These are phyloP conservation scores for Microctonus aethiopoides DNA, from an alignment of 2,888 invertebrate species.

Conservation along the genomic window DNA sequence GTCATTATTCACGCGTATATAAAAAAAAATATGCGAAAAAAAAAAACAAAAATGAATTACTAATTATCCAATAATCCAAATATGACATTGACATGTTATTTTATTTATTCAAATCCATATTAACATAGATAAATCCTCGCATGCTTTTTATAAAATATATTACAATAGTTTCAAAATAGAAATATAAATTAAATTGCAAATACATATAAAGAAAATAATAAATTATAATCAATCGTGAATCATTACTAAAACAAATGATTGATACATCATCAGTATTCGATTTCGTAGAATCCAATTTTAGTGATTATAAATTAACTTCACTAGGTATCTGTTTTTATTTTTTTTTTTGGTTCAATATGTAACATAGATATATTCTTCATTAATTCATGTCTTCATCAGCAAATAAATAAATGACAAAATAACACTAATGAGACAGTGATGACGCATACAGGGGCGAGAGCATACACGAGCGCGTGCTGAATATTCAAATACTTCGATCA, in stretches of 20 bases:
- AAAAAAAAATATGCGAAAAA: not conserved
- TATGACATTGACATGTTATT: not conserved
- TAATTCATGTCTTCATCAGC: not conserved
- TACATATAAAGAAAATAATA: not conserved
- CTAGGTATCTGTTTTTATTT: no score
- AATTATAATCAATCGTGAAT: not conserved
- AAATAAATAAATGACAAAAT: not conserved
- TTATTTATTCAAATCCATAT: not conserved
- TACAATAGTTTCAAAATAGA: not conserved
- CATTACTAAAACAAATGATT: not conserved
- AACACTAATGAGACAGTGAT: not conserved
- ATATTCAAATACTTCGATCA: not conserved
- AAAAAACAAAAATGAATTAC: not conserved
- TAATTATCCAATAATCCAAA: not conserved
- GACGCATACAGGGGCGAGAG: not conserved
- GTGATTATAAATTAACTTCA: not conserved
- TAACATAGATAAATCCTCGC: not conserved
- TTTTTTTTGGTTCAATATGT: not conserved
- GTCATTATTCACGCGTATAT: not conserved
- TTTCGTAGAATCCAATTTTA: not conserved
- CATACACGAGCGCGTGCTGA: not conserved
- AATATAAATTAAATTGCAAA: not conserved
- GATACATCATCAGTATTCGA: not conserved
- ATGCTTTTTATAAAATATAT: not conserved
- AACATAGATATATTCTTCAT: not conserved